Base-by-base conservation (phyloP, 2,113 vertebrate genomes). In the Passerina amoena region DNA sequence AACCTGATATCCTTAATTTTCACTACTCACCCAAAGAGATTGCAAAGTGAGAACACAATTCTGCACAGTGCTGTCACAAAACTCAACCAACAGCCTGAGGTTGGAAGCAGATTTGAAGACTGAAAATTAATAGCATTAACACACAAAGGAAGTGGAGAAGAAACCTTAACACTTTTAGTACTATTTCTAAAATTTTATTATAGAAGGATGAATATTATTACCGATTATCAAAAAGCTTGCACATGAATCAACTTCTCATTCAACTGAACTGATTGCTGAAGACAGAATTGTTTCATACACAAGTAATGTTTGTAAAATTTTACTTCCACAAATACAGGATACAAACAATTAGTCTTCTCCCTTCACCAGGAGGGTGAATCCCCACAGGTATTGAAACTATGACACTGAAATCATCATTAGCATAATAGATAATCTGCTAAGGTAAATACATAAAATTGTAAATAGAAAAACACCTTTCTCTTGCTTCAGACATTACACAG, bases 361-460 rank as follows among this genome's bases (percentile, higher is more conserved):
- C 25, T 35, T 53, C 20, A 42, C 4, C 21, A 33, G 24, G 27
- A 63, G 2, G 3, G 2, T 33, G 33, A 84, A 53, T 24, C 13
- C 44, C 31, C 1, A 0, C 11, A 76, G 69, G 44, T 25, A 84
- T 14, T 38, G 88, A 81, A 93, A 71, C 30, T 33, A 6, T 11
- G 22, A 73, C 53, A 78, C 1, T 11, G 24, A 80, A 45, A 60
- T 16, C 3, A 18, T 35, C 20, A 35, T 28, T n/a, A 82, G 9
- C 12, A 12, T 40, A 35, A 47, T 0, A 38, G 0, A 38, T 7
- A 20, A 20, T 28, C 45, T 42, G 15, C 8, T 25, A 45, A 23
- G 6, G 28, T 45, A 51, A 5, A 82, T 20, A 47, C 5, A 27
- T n/a, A 14, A 45, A 53, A 31, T 2, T 3, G 2, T 13, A 10